Base-by-base conservation (phyloP, 2,888 invertebrate genomes). In the Bellardia bayeri region DNA sequence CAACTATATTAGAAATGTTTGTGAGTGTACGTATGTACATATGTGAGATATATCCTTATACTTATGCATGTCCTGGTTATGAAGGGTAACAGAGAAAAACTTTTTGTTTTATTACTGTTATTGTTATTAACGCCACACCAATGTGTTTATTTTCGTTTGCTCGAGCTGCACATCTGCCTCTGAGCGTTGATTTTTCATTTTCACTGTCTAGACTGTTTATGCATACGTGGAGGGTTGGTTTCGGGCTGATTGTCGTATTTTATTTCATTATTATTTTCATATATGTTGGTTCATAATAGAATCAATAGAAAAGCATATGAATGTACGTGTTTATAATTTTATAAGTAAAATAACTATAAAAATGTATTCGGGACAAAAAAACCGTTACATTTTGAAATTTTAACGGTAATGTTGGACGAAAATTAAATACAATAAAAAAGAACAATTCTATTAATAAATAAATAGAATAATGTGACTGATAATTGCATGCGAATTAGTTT, bases 121-220 rank as follows among this genome's bases (percentile, higher is more conserved):
- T 61, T 61, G 11, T 68, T 64, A 66, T 79, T 61, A 79, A 82
- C 49, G 84, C 68, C 81, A 84, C 87, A 79, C 54, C 72, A 82
- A 78, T 72, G 30, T 68, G 72, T 84, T 72, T 74, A 40, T 45
- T 61, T 72, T 68, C 56, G 54, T 81, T 76, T 33, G 49, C 66
- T 74, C 84, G 45, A 63, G 66, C 33, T 78, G 85, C 84, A 87
- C 87, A 87, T 87, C 87, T 87, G 87, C 85, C 84, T 72, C 8
- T 40, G n/a, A 85, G 85, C 85, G 87, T 87, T 87, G 87, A 87
- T 87, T 87, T 87, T 69, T 78, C 63, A 23, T 61, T 56, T 85
- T 82, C 33, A 30, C 49, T 63, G 81, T 78, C 81, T 82, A 84
- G 81, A 82, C 85, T 58, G 33, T 40, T 49, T 61, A 61, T 61